Base-by-base conservation (phyloP, 2,888 invertebrate genomes). In the Dioctria linearis region DNA sequence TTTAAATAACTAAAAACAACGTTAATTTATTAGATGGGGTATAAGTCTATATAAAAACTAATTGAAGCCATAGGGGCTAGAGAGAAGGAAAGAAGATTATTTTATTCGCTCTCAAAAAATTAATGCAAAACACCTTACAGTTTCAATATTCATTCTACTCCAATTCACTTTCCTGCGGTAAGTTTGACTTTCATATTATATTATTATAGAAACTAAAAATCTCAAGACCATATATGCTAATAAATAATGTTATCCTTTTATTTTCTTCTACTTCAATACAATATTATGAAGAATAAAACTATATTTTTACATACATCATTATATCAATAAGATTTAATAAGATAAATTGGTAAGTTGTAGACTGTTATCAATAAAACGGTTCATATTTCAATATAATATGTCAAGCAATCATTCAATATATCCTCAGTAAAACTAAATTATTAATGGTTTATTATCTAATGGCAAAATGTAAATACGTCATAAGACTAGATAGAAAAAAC, bases 391-490 rank as follows among this genome's bases (percentile, higher is more conserved):
- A 54, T 11, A 4, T 54, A 11, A 11, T 46, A 5, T 2, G 4
- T 54, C 6, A 54, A 54, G 11, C 6, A 61, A 25, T 6, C 4
- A 61, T 61, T 57, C 43, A 54, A 57, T 57, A 3, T 57, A 57
- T 37, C 25, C 57, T 6, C 73, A 57, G 39, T 57, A 57, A 59
- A 57, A 51, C 25, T 2, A 57, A 11, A 71, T 71, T 46, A 11
- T 71, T 54, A 6, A 51, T 39, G 25, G 40, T 39, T 46, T 46
- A 59, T 73, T 57, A 73, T 73, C 43, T 73, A 73, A 73, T 73
- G 73, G 73, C 73, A 73, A 73, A 73, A 69, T 51, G 51, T 73
- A 40, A 73, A 73, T 73, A 73, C 73, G 73, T 73, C 73, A 73
- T 40, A 73, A 73, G 73, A 73, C 73, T 73, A 73, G 73, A 73